Evolutionary conservation across 1,140 invertebrate genomes (phyloP).

Genomic region (Drosophila mojavensis): DNA sequence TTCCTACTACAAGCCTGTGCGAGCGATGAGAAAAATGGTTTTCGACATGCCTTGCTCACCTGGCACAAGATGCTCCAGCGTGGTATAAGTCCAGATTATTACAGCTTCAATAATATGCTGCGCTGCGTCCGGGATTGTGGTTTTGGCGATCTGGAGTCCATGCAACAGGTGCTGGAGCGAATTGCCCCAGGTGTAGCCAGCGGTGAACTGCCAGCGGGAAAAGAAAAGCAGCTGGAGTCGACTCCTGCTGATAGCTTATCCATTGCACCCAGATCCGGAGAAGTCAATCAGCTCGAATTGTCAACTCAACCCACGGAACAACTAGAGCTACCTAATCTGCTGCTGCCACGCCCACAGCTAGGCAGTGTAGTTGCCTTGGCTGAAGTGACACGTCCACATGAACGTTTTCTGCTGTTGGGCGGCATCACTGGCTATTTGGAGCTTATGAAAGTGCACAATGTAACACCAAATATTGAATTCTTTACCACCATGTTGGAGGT

Average conservation of each 20-base stretch:
- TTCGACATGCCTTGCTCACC: constrained; percentile 91
- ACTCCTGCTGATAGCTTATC: background rate
- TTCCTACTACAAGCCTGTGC: constrained; percentile 93
- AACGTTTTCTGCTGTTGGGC: constrained; percentile 92
- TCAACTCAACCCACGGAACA: constrained; percentile 73
- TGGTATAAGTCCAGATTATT: constrained; percentile 88
- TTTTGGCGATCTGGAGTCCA: constrained; percentile 88
- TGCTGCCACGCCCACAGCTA: constrained; percentile 85
- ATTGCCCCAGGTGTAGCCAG: constrained; percentile 39
- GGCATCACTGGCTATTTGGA: constrained; percentile 90
- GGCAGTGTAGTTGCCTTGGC: constrained; percentile 86
- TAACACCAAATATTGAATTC: constrained; percentile 91
- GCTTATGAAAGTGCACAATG: constrained; percentile 88
- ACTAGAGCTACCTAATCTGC: constrained; percentile 86
- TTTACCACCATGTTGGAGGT: constrained; percentile 90
- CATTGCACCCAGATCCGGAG: background rate
- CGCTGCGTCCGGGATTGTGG: constrained; percentile 91
- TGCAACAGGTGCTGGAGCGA: constrained; percentile 84
- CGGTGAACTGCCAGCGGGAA: background rate
- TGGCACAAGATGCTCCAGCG: constrained; percentile 91
- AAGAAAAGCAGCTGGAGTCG: background rate
- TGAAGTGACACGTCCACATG: constrained; percentile 86
- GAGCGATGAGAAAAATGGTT: constrained; percentile 90
- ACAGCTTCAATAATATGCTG: constrained; percentile 92
- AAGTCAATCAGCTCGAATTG: constrained; percentile 46